Evolutionary conservation across 1,140 invertebrate genomes (phyloP).

Genomic region (Chironomus striatipennis): DNA sequence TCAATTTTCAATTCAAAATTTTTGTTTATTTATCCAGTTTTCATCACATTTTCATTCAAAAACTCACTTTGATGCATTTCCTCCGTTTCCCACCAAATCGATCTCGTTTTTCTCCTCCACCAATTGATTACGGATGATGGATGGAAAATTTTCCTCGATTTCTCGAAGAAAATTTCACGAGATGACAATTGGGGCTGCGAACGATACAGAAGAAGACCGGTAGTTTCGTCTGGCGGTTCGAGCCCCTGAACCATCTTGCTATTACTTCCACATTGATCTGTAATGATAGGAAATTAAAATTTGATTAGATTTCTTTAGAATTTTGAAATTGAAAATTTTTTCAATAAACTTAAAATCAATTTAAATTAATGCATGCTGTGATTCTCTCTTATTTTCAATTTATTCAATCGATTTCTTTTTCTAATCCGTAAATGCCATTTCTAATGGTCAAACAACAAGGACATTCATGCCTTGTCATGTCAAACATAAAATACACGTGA

Average conservation of each 20-base stretch:
- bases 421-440: not conserved
- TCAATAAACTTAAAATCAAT: too few relatives aligned
- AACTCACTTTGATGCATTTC: slow-evolving; percentile 17
- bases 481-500: not conserved
- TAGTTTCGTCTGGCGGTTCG: slow-evolving; percentile 25
- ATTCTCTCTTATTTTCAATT: not conserved
- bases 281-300: slow-evolving; percentile 23
- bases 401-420: not conserved
- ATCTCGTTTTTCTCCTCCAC: slow-evolving; percentile 18
- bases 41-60: not conserved
- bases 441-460: not conserved
- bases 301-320: slow-evolving; percentile 9
- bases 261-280: slow-evolving; percentile 26
- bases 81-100: slow-evolving; percentile 20
- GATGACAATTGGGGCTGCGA: slow-evolving; percentile 24
- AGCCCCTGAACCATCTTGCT: slow-evolving; percentile 26
- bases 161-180: slow-evolving; percentile 24
- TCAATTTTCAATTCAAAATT: too few relatives aligned
- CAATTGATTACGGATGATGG: slow-evolving; percentile 13
- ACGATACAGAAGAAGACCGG: slow-evolving; percentile 25
- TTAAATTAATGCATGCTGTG: too few relatives aligned
- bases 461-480: not conserved
- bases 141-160: slow-evolving; percentile 25
- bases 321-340: not conserved
- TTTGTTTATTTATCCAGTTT: not conserved